A percentile compares a stretch with the other conserved stretches of the same genome.
These are phyloP conservation scores for Zosterops pallidus DNA, from an alignment of 2,113 vertebrate genomes.

Conservation along the genomic window DNA sequence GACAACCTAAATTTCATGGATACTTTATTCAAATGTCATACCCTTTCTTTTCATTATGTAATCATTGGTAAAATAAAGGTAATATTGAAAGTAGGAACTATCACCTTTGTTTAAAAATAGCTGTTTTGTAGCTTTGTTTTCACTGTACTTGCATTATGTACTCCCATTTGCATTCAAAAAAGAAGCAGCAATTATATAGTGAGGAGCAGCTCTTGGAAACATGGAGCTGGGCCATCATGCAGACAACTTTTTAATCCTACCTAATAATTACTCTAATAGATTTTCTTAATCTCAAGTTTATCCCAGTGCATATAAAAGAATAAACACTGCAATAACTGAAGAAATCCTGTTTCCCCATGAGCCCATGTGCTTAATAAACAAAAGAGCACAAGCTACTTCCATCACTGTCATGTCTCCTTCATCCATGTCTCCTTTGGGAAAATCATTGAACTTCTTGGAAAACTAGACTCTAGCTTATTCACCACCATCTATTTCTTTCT, in stretches of 20 bases:
- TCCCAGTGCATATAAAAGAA: slow-evolving; percentile 2
- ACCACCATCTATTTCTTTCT: slow-evolving; percentile 79
- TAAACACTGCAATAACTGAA: slow-evolving; percentile 49
- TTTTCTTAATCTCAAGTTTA: neutral
- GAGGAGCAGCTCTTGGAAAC: neutral
- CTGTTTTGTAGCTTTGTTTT: neutral
- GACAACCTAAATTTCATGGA: neutral
- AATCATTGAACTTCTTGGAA: slow-evolving; percentile 83
- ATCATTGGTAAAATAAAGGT: neutral
- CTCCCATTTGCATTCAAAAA: neutral
- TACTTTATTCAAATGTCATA: neutral
- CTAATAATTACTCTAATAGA: neutral
- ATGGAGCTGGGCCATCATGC: neutral
- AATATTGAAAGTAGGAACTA: neutral
- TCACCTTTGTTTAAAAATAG: neutral
- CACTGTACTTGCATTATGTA: neutral
- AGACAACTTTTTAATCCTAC: neutral
- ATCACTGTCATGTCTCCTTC: slow-evolving; percentile 70
- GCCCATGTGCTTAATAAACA: slow-evolving; percentile 67
- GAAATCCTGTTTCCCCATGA: slow-evolving; percentile 50
- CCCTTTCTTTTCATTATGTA: neutral
- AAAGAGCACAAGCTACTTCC: slow-evolving; percentile 73
- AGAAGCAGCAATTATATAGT: neutral
- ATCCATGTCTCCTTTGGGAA: slow-evolving; percentile 63
- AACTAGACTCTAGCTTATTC: slow-evolving; percentile 81